Conservation (phyloP, 2,797 vertebrate genomes). For the Rhinoraja longicauda region DNA sequence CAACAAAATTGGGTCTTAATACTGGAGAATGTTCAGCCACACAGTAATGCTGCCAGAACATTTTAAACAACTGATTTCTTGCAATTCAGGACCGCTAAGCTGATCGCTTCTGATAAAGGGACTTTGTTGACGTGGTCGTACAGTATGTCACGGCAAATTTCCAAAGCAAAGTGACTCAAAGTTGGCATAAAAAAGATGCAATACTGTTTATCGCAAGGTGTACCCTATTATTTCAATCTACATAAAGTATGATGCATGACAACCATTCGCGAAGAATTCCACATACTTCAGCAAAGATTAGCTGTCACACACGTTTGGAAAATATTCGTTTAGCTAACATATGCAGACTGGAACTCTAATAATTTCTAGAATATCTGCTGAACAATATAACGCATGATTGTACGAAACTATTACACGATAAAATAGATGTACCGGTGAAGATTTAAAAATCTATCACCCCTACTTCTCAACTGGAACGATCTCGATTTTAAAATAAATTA, state of each 20-base stretch:
- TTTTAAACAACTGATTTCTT: constrained; percentile 13
- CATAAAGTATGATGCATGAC: not conserved
- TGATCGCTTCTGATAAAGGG: not conserved
- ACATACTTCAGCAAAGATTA: not conserved
- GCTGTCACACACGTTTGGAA: not conserved
- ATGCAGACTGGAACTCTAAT: not conserved
- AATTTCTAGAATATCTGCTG: not conserved
- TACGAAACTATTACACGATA: not conserved
- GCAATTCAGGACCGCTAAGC: not conserved
- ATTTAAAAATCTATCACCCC: not conserved
- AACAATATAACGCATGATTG: not conserved
- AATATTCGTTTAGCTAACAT: not conserved
- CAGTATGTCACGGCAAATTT: not conserved
- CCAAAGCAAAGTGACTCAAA: not conserved
- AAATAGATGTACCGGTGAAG: constrained; percentile 1
- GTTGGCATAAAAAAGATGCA: not conserved
- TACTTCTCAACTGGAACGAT: not conserved
- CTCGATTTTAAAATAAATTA: not conserved
- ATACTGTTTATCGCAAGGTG: not conserved
- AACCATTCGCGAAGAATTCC: not conserved
- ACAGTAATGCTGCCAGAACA: not conserved
- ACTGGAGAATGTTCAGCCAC: not conserved
- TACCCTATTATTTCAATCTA: not conserved
- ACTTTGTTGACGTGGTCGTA: not conserved
- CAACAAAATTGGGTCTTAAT: not conserved